Evolutionary conservation across 2,797 vertebrate genomes (phyloP).

Genomic region (Neomorphus geoffroyi): DNA sequence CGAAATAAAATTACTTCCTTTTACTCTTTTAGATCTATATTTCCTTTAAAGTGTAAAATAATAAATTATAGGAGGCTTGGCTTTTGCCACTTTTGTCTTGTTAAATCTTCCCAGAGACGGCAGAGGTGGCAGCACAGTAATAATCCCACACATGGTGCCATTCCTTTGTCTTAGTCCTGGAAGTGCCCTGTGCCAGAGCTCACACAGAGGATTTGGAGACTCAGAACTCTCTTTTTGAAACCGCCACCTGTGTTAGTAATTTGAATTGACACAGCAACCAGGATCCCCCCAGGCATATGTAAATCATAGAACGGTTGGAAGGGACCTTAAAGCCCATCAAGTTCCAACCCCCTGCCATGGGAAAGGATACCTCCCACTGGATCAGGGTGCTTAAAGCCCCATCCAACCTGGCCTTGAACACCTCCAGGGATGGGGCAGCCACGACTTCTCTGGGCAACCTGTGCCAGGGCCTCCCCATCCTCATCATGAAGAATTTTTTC

Average conservation of each 20-base stretch:
- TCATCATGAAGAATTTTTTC: too few species aligned
- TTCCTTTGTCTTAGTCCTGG: not conserved
- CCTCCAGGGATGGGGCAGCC: too few species aligned
- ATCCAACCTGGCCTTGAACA: too few species aligned
- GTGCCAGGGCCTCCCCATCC: too few species aligned
- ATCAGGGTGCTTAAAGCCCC: too few species aligned
- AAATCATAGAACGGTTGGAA: too few species aligned
- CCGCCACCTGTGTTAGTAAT: not conserved
- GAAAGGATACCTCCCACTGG: too few species aligned
- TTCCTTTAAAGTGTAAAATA: not conserved
- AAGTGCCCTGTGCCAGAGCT: not conserved
- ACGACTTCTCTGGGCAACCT: too few species aligned
- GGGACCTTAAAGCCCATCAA: too few species aligned
- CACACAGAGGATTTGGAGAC: not conserved
- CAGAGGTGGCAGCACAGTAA: not conserved
- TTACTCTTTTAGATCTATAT: not conserved
- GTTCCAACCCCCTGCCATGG: too few species aligned
- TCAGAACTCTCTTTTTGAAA: not conserved
- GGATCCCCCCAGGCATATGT: not conserved
- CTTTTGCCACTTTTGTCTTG: not conserved
- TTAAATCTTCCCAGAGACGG: not conserved
- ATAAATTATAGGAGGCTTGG: not conserved
- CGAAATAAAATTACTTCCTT: not conserved
- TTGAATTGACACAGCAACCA: not conserved
- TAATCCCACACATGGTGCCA: fast-evolving